A percentile compares a stretch with the other conserved stretches of the same genome.
Evolutionary conservation across 1,140 invertebrate genomes (phyloP).

Genomic region (Augochlora pura): DNA sequence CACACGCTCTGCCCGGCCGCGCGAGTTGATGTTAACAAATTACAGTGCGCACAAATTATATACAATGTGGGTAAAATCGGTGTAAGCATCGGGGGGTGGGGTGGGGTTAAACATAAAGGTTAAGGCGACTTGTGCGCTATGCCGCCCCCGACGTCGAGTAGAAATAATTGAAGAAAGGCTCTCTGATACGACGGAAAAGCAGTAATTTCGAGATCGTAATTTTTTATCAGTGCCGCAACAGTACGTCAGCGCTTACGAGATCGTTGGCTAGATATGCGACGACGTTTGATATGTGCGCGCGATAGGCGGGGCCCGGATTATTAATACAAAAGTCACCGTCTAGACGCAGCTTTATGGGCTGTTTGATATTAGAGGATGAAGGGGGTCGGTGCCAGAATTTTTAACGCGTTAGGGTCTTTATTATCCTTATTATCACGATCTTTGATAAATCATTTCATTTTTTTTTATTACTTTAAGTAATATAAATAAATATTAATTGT

Average conservation of each 20-base stretch:
- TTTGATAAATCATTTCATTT: too few species aligned
- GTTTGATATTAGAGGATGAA: neutral
- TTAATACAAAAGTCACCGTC: neutral
- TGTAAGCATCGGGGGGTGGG: conserved; percentile 34
- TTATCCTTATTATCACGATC: too few species aligned
- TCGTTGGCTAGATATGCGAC: conserved; percentile 17
- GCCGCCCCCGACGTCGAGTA: conserved; percentile 20
- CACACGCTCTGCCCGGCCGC: neutral
- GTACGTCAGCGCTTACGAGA: conserved; percentile 1
- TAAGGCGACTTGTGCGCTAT: conserved; percentile 8
- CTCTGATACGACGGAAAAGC: conserved; percentile 22
- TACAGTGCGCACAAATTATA: conserved; percentile 37
- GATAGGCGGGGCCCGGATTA: conserved; percentile 14
- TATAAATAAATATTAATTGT: too few species aligned
- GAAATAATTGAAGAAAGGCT: conserved; percentile 44
- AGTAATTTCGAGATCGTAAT: conserved; percentile 33
- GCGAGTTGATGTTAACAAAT: conserved; percentile 31
- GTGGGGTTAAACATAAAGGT: conserved; percentile 47
- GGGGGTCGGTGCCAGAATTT: neutral
- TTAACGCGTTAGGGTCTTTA: too few species aligned
- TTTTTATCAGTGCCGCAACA: conserved; percentile 22
- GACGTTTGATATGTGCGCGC: neutral
- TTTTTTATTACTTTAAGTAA: too few species aligned
- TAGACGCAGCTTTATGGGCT: neutral
- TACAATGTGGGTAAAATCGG: conserved; percentile 41